Evolutionary conservation across 2,113 vertebrate genomes (phyloP), one percentile per base, ranked within the genome.

Genomic region (Pungitius pungitius): DNA sequence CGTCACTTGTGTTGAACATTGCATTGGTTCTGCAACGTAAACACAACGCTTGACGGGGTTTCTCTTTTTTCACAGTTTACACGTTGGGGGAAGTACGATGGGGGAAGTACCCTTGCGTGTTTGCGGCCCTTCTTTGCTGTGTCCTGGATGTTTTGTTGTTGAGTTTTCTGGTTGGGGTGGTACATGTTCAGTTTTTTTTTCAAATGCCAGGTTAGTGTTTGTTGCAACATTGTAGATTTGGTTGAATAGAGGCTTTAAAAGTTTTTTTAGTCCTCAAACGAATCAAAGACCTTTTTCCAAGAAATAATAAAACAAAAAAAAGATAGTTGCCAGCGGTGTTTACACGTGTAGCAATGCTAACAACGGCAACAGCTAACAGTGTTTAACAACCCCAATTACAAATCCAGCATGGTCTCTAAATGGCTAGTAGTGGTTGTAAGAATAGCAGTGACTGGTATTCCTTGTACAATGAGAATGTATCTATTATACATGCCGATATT

Each of bases 31-130:
- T 35, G 56, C 22, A 63, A 39, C 2, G 42, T 54, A 79, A 83
- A 77, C 69, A 71, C 67, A 59, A 80, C 35, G 0, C 37, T 37
- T 15, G 56, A 6, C 1, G 58, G 84, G 39, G 37, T 30, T 86
- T 82, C 73, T 79, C 68, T 4, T 26, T 70, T 72, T 68, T 69
- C 20, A 80, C 87, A 78, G 15, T 64, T 90, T 87, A 51, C 86
- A 58, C 24, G 2, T 84, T 35, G 5, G 6, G 33, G 14, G 0
- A 52, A 4, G 33, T 6, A 35, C 33, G 6, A 35, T 35, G 5
- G 33, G 85, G 84, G 35, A 85, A 88, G 73, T 71, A 62, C 73
- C 1, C 4, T 15, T 24, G 33, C 0, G 17, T 58, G 52, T 60
- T 47, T 60, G 17, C 13, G 4, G 37, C 45, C 8, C 17, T 58